Percentiles rank a stretch among this genome's conserved stretches.
These are phyloP conservation scores for Thereuonema tuberculata DNA, from an alignment of 1,140 invertebrate genomes.

Conservation along the genomic window DNA sequence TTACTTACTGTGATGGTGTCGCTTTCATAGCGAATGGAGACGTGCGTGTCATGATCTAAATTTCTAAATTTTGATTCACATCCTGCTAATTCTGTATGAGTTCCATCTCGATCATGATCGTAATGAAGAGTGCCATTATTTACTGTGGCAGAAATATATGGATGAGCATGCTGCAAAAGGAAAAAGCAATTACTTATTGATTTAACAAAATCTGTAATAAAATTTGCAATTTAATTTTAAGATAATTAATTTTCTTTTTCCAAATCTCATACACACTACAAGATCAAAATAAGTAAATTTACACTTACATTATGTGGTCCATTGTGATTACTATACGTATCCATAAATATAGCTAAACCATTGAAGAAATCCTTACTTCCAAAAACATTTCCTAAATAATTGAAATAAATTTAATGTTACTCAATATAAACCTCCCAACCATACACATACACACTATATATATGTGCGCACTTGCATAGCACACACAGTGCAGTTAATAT, in stretches of 20 bases:
- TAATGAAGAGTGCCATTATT: slow-evolving; percentile 92
- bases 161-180: slow-evolving; percentile 76
- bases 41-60: slow-evolving; percentile 74
- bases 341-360: slow-evolving; percentile 85
- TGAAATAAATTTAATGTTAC: slow-evolving; percentile 13
- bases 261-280: background rate
- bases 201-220: slow-evolving; percentile 1
- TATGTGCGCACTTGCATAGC: background rate
- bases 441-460: background rate
- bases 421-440: too few relatives aligned
- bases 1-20: slow-evolving; percentile 73
- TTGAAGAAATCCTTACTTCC: slow-evolving; percentile 86
- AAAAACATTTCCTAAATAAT: slow-evolving; percentile 65
- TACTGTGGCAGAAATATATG: slow-evolving; percentile 96
- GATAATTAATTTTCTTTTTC: too few relatives aligned
- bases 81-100: slow-evolving; percentile 88
- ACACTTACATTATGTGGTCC: slow-evolving; percentile 82
- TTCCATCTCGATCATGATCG: slow-evolving; percentile 96
- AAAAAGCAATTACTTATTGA: too few relatives aligned
- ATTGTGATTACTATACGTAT: slow-evolving; percentile 99
- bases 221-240: too few relatives aligned
- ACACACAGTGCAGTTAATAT: too few relatives aligned
- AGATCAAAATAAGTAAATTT: background rate
- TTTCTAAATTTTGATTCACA: slow-evolving; percentile 91
- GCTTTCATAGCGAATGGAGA: slow-evolving; percentile 81